Evolutionary conservation across 2,888 invertebrate species (phyloP), one percentile per base, ranked within the genome.

Genomic region (Cyclophora punctaria): DNA sequence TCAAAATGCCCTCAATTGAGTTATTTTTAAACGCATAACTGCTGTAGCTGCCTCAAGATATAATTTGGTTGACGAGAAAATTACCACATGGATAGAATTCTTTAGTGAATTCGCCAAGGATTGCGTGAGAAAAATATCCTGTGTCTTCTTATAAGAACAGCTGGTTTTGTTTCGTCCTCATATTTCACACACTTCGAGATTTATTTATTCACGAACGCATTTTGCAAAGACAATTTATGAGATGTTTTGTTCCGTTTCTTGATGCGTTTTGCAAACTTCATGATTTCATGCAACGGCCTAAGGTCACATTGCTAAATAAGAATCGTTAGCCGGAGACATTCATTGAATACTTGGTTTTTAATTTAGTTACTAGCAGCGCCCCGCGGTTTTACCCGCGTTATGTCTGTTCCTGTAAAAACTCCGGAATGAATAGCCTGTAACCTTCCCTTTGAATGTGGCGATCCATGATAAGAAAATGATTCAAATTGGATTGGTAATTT

Each of bases 61-160:
- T 37, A 37, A 37, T 37, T 37, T 43, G 5, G 57, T 55, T 56
- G 66, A 63, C 65, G 66, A 69, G 64, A 62, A 70, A 75, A 77
- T 73, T 73, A 71, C 73, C 44, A 44, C 44, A 67, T 65, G 70
- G 67, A 71, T 75, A 34, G 7, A 73, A 77, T 77, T 73, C 69
- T 69, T 68, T 61, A 65, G 62, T 60, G 61, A 58, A 69, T 69
- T 59, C 61, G 71, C 66, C 63, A 61, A 63, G 66, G 63, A 73
- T 67, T 64, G 73, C 80, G 78, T 82, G 81, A 76, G 83, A 83
- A 80, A 79, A 77, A 70, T 72, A 76, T 73, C 64, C 65, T 57
- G 59, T 53, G 67, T 71, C 69, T 2, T 20, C 20, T 20, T 20
- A 1, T 20, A 71, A 67, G 64, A 71, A 71, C 66, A 60, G 64